Evolutionary conservation across 2,113 vertebrate species (phyloP).

Genomic region (Anseranas semipalmata): DNA sequence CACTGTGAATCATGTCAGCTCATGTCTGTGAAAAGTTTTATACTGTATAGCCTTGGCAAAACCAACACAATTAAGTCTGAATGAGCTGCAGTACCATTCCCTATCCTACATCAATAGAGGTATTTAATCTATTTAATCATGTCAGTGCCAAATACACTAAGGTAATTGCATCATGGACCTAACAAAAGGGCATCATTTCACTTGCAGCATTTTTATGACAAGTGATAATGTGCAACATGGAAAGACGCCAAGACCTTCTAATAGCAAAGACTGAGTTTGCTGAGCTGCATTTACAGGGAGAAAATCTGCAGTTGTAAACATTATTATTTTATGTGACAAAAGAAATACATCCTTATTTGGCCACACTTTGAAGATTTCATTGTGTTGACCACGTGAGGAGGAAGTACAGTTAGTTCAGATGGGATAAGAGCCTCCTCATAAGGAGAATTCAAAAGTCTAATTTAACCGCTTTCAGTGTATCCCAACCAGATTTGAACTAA

Average conservation of each 20-base stretch:
- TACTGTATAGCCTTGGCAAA: conserved; percentile 22
- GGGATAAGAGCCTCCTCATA: background rate
- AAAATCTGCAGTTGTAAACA: background rate
- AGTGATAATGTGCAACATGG: conserved; percentile 43
- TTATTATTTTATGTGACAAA: background rate
- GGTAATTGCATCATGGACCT: conserved; percentile 22
- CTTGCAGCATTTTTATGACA: conserved; percentile 18
- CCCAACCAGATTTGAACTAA: background rate
- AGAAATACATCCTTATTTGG: background rate
- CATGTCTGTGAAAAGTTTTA: background rate
- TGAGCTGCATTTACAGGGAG: background rate
- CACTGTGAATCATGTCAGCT: conserved; percentile 21
- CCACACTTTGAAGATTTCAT: background rate
- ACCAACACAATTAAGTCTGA: conserved; percentile 24
- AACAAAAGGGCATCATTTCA: conserved; percentile 19
- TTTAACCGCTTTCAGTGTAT: background rate
- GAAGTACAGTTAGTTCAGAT: background rate
- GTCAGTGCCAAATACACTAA: conserved; percentile 28
- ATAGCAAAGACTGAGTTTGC: background rate
- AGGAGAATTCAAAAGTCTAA: background rate
- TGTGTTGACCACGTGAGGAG: background rate
- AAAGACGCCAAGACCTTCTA: conserved; percentile 24
- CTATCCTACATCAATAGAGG: background rate
- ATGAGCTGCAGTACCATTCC: background rate
- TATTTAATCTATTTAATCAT: conserved; percentile 32